These are phyloP conservation scores for Okapia johnstoni DNA, from an alignment of 2,113 vertebrate species.

Conservation along the genomic window DNA sequence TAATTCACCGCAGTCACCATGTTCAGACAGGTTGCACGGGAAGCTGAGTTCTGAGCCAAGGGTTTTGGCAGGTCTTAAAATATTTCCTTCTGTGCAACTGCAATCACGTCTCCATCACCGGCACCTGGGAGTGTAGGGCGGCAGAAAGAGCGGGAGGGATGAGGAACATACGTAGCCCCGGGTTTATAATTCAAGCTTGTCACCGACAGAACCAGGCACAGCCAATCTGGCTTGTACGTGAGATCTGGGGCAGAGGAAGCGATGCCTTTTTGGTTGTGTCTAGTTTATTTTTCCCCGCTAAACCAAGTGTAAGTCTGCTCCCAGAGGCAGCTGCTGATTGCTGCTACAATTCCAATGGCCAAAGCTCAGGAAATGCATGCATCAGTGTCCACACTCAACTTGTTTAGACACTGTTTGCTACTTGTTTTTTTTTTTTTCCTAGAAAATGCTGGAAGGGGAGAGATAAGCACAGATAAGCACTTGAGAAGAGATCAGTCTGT, in stretches of 20 bases:
- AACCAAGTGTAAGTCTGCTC: background rate
- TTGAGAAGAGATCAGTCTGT: background rate
- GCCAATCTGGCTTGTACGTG: background rate
- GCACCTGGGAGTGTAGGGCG: conserved; percentile 48
- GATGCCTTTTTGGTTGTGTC: background rate
- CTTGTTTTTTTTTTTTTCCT: background rate
- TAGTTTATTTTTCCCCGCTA: conserved; percentile 18
- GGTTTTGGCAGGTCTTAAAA: conserved; percentile 73
- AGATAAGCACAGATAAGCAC: background rate
- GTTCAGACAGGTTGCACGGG: conserved; percentile 62
- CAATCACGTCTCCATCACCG: conserved; percentile 60
- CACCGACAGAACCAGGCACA: background rate
- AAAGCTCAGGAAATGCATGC: background rate
- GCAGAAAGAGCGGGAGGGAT: background rate
- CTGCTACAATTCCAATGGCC: background rate
- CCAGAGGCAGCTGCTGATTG: background rate
- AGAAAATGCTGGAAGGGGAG: background rate
- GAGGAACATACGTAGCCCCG: background rate
- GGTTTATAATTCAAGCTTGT: conserved; percentile 43
- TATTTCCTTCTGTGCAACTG: conserved; percentile 65
- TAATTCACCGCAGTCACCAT: conserved; percentile 54
- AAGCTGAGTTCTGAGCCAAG: conserved; percentile 67
- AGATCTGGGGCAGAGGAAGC: background rate
- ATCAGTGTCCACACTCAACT: background rate
- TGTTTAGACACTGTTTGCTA: background rate